Conservation (phyloP, 2,113 vertebrate genomes). For the Leucopsar rothschildi region DNA sequence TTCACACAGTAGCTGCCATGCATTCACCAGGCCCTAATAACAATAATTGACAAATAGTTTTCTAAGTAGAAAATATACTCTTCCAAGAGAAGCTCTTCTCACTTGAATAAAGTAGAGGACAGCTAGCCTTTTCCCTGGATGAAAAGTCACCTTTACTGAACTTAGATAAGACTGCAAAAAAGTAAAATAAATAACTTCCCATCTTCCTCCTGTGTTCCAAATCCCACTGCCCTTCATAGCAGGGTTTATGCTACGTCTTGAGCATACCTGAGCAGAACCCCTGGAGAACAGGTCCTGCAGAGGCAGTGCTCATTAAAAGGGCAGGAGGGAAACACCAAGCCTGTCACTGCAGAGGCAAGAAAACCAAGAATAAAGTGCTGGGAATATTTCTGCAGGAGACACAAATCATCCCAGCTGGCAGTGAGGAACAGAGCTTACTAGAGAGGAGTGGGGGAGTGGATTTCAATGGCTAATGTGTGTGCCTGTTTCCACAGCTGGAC, state of each 20-base stretch:
- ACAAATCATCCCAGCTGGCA: not conserved
- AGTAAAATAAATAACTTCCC: not conserved
- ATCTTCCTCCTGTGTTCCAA: not conserved
- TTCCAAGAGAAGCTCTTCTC: conserved; percentile 22
- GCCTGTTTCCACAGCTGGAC: not conserved
- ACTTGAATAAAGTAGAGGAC: not conserved
- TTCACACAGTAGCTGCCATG: conserved; percentile 34
- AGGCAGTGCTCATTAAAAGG: not conserved
- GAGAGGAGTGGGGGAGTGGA: rapidly evolving
- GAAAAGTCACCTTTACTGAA: not conserved
- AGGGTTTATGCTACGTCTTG: not conserved
- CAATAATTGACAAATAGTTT: not conserved
- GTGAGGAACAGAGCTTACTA: not conserved
- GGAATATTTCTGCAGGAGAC: not conserved
- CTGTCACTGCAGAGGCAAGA: not conserved
- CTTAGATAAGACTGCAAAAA: not conserved
- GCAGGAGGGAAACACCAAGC: not conserved
- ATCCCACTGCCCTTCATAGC: not conserved
- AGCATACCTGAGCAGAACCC: not conserved
- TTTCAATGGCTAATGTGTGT: not conserved
- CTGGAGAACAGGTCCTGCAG: not conserved
- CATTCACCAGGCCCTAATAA: conserved; percentile 22
- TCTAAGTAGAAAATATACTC: not conserved
- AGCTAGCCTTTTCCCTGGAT: not conserved
- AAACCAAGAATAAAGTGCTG: not conserved